Conservation (phyloP, 2,113 vertebrate genomes). For the Conger conger region DNA sequence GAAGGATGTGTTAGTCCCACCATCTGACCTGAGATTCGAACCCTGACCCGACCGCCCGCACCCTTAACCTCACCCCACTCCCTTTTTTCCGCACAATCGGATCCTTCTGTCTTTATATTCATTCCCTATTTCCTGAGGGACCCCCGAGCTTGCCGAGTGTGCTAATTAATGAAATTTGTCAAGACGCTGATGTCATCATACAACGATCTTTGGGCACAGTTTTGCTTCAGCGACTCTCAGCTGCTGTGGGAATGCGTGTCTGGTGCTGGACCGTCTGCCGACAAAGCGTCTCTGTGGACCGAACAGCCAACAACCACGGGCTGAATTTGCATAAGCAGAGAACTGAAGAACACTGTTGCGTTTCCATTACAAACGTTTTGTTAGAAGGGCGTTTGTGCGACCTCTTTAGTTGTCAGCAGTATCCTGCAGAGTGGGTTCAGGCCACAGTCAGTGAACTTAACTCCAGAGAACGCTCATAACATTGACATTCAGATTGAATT, state of each 20-base stretch:
- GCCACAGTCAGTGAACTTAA: background rate
- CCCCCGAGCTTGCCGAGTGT: background rate
- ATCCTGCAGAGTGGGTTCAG: background rate
- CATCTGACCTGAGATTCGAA: background rate
- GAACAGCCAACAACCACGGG: background rate
- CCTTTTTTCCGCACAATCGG: background rate
- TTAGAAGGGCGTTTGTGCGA: background rate
- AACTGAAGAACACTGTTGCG: background rate
- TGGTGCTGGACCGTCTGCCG: background rate
- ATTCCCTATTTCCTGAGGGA: background rate
- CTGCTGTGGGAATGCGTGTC: background rate
- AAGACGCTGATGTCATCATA: constrained; percentile 31
- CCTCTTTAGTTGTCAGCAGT: background rate
- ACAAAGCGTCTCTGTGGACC: background rate
- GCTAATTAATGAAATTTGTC: constrained; percentile 30
- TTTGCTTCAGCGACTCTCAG: background rate
- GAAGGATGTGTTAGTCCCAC: background rate
- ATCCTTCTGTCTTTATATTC: background rate
- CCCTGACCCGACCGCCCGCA: background rate
- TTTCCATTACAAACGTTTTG: background rate
- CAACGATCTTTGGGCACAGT: background rate
- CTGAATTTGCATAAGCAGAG: background rate
- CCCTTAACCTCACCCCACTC: background rate
- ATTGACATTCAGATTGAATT: background rate
- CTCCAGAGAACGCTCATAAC: background rate